Percentiles rank a stretch among this genome's conserved stretches.
These are phyloP conservation scores for Oceanites oceanicus DNA, from an alignment of 2,113 vertebrate species.

Conservation along the genomic window DNA sequence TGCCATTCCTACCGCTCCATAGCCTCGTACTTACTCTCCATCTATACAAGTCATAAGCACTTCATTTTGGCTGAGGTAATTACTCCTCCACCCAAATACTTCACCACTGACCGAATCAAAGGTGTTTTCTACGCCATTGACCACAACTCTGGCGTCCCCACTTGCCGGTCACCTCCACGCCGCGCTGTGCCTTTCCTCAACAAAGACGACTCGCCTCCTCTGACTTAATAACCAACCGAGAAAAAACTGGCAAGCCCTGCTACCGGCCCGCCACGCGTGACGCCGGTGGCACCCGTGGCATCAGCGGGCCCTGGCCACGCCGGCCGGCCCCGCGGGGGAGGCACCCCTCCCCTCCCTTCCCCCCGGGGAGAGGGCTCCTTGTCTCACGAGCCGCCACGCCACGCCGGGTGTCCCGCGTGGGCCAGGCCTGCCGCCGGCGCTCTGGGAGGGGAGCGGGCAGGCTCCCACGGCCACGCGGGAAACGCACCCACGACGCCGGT, in stretches of 20 bases:
- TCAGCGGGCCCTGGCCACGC: background rate
- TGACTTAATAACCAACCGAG: rapidly evolving
- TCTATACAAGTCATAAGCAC: rapidly evolving
- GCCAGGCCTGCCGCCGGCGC: background rate
- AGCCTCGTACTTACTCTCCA: background rate
- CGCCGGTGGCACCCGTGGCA: rapidly evolving
- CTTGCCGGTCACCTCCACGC: background rate
- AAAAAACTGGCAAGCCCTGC: background rate
- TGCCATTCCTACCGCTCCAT: rapidly evolving
- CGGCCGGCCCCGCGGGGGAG: no score
- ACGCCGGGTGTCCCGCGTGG: background rate
- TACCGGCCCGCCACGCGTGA: background rate
- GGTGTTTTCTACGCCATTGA: background rate
- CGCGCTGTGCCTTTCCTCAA: background rate
- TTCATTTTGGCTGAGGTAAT: background rate
- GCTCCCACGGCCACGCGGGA: background rate
- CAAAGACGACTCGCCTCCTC: background rate
- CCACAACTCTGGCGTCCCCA: background rate
- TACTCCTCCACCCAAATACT: background rate
- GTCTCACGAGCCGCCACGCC: no score
- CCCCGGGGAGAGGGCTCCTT: background rate
- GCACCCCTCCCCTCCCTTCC: no score
- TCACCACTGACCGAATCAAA: background rate
- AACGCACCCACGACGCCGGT: background rate
- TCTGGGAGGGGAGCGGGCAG: background rate